Evolutionary conservation across 2,113 vertebrate species (phyloP).

Genomic region (Cyprinodon variegatus): DNA sequence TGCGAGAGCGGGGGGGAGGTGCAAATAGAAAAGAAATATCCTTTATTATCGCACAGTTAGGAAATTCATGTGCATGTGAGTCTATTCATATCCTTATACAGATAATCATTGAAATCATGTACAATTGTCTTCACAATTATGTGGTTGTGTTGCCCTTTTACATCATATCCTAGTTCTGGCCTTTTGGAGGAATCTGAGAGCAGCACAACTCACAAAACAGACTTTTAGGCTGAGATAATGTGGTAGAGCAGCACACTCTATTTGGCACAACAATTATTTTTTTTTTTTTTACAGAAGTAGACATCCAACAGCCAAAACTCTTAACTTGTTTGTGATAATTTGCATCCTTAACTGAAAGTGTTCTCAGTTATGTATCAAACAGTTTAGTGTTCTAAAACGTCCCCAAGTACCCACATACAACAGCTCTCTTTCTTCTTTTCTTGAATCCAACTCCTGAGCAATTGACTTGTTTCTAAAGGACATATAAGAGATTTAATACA

Average conservation of each 20-base stretch:
- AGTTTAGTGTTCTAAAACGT: conserved; percentile 36
- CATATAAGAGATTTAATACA: conserved; percentile 67
- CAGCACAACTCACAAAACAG: conserved; percentile 11
- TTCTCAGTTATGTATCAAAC: conserved; percentile 54
- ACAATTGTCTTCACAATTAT: too few species aligned
- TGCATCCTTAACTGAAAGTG: conserved; percentile 58
- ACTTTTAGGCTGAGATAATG: neutral
- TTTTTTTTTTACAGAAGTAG: conserved; percentile 28
- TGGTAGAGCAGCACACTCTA: neutral
- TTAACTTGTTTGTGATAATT: conserved; percentile 45
- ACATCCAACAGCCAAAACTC: conserved; percentile 19
- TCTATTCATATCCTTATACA: too few species aligned
- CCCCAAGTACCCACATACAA: conserved; percentile 19
- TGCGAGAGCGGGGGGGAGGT: too few species aligned
- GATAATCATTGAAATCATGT: too few species aligned
- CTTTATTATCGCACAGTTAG: too few species aligned
- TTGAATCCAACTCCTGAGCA: conserved; percentile 32
- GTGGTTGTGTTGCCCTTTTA: too few species aligned
- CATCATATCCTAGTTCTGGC: too few species aligned
- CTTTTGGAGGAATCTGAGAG: conserved; percentile 6
- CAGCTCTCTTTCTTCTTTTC: conserved; percentile 7
- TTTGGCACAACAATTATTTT: neutral
- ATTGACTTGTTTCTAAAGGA: conserved; percentile 58
- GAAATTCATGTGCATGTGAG: too few species aligned
- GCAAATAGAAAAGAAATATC: too few species aligned